Conservation (phyloP, 2,113 vertebrate species). For the Pelvicachromis taeniatus region DNA sequence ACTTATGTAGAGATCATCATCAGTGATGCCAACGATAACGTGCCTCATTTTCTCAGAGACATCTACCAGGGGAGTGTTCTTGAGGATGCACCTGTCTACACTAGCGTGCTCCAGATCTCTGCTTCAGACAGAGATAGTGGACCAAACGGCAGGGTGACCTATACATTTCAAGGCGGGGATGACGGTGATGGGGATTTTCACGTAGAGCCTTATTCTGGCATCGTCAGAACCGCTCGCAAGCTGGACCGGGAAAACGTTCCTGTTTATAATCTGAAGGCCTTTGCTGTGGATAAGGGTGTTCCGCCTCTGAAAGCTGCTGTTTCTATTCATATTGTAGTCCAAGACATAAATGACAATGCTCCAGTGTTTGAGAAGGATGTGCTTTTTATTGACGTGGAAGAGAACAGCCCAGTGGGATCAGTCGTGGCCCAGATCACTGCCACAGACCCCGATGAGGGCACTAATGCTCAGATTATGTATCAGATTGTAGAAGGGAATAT, state of each 20-base stretch:
- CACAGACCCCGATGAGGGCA: slow-evolving; percentile 87
- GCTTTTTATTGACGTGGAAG: slow-evolving; percentile 86
- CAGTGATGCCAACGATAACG: slow-evolving; percentile 89
- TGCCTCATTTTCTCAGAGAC: slow-evolving; percentile 83
- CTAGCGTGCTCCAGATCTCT: slow-evolving; percentile 91
- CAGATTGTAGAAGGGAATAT: slow-evolving; percentile 95
- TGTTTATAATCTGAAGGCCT: slow-evolving; percentile 84
- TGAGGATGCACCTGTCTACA: slow-evolving; percentile 84
- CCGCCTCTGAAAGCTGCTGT: slow-evolving; percentile 84
- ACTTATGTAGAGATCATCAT: slow-evolving; percentile 93
- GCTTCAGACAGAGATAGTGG: slow-evolving; percentile 89
- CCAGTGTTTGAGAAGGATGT: slow-evolving; percentile 93
- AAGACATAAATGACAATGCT: slow-evolving; percentile 95
- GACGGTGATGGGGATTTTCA: slow-evolving; percentile 93
- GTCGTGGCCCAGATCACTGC: slow-evolving; percentile 87
- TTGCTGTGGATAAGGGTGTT: slow-evolving; percentile 85
- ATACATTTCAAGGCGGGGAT: slow-evolving; percentile 88
- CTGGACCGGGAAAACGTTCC: slow-evolving; percentile 91
- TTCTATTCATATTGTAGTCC: slow-evolving; percentile 83
- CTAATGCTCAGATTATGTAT: slow-evolving; percentile 96
- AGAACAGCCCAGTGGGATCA: slow-evolving; percentile 89
- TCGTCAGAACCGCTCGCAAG: slow-evolving; percentile 87
- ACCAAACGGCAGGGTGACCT: slow-evolving; percentile 85
- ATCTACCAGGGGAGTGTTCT: slow-evolving; percentile 86
- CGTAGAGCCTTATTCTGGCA: slow-evolving; percentile 89